Percentiles rank a stretch among this genome's conserved stretches.
Conservation (phyloP, 2,888 invertebrate genomes). For the Litoditis marina region DNA sequence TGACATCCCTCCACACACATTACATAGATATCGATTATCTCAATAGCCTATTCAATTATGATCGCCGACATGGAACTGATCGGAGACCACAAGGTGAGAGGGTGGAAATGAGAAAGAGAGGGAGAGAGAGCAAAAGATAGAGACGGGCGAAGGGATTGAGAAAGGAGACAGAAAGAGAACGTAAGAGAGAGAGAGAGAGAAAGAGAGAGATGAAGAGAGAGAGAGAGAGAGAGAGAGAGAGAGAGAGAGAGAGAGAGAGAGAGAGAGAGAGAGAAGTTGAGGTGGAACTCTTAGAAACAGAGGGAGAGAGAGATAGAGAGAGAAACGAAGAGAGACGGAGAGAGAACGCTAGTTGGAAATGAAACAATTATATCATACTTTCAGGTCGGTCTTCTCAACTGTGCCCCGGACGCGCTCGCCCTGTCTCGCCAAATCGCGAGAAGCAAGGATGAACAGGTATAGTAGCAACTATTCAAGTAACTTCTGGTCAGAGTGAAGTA, state of each 20-base stretch:
- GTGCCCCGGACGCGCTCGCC: constrained; percentile 13
- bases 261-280: background rate
- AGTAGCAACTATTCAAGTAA: too few relatives aligned
- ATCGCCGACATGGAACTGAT: constrained; percentile 41
- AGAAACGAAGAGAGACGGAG: background rate
- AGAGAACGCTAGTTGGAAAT: background rate
- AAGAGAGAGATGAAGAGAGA: background rate
- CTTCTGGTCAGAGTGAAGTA: too few relatives aligned
- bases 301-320: background rate
- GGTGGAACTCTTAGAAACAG: background rate
- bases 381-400: constrained; percentile 25
- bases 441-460: constrained; percentile 17
- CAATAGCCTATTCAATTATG: background rate
- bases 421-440: constrained; percentile 27
- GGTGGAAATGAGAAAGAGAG: background rate
- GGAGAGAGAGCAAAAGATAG: background rate
- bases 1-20: constrained; percentile 2
- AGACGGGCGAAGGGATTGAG: too few relatives aligned
- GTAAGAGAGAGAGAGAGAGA: background rate
- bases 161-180: background rate
- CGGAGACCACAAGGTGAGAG: constrained; percentile 32
- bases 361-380: background rate
- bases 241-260: background rate
- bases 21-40: constrained; percentile 1
- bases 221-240: background rate